Conservation (phyloP, 2,888 invertebrate genomes). For the Ceriagrion tenellum region DNA sequence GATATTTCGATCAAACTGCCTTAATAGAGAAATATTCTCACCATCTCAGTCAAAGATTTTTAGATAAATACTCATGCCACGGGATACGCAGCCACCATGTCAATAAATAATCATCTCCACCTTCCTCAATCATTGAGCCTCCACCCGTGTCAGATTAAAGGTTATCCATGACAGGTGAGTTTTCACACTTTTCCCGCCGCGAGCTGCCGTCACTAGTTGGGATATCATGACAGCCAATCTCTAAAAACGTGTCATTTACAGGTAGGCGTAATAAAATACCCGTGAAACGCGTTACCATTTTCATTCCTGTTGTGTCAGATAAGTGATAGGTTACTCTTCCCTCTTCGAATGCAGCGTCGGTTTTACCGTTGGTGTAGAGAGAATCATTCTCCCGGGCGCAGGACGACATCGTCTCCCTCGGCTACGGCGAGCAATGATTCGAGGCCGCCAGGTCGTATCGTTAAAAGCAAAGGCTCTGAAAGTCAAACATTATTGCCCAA, state of each 20-base stretch:
- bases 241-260: background rate
- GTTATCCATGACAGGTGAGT: background rate
- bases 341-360: background rate
- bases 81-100: background rate
- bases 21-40: no score
- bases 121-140: background rate
- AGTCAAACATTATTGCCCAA: slow-evolving; percentile 4
- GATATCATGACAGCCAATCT: background rate
- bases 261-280: background rate
- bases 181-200: background rate
- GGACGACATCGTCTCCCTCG: background rate
- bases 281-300: background rate
- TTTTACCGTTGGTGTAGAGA: background rate
- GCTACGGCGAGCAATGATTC: background rate
- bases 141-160: background rate
- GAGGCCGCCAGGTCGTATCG: background rate
- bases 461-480: background rate
- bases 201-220: background rate
- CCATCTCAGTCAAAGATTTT: no score
- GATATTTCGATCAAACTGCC: no score
- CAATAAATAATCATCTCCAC: background rate
- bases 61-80: background rate
- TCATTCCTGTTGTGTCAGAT: background rate
- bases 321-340: background rate
- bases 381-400: background rate